phyloP scores from a whole-genome alignment of 2,888 invertebrate genomes.

The Dasysyrphus albostriatus region DNA sequence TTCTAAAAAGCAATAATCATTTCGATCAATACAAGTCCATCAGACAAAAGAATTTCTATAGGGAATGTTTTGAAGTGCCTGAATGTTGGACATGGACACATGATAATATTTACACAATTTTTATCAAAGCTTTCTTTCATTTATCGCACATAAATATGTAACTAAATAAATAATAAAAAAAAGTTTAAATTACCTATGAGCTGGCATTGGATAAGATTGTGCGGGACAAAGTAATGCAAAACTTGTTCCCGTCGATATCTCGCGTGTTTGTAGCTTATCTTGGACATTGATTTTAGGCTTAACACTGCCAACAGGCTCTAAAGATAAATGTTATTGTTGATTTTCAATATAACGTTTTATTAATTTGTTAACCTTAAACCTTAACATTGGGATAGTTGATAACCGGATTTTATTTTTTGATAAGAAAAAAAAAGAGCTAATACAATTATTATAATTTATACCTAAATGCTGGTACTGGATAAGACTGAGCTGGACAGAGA shows the following conservation, averaged over 20 bases:
- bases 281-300: slow-evolving; percentile 88
- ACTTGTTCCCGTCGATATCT: slow-evolving; percentile 84
- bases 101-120: background rate
- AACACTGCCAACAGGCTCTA: slow-evolving; percentile 85
- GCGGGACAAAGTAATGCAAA: slow-evolving; percentile 90
- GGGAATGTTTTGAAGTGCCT: slow-evolving; percentile 36
- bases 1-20: slow-evolving; percentile 78
- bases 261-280: slow-evolving; percentile 87
- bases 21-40: background rate
- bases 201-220: slow-evolving; percentile 90
- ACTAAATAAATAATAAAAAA: slow-evolving; percentile 59
- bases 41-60: background rate
- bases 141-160: background rate
- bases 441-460: slow-evolving; percentile 16
- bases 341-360: slow-evolving; percentile 40
- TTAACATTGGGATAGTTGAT: slow-evolving; percentile 69
- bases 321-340: slow-evolving; percentile 49
- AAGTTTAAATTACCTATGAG: slow-evolving; percentile 87
- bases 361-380: background rate
- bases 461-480: slow-evolving; percentile 83
- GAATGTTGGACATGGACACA: slow-evolving; percentile 38
- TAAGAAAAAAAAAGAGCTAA: slow-evolving; percentile 22
- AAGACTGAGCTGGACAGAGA: slow-evolving; percentile 90
- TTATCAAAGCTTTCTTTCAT: slow-evolving; percentile 12
- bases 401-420: background rate